Evolutionary conservation across 2,113 vertebrate genomes (phyloP), one percentile per base, ranked within the genome.

Genomic region (Cyprinodon brontotheroides): DNA sequence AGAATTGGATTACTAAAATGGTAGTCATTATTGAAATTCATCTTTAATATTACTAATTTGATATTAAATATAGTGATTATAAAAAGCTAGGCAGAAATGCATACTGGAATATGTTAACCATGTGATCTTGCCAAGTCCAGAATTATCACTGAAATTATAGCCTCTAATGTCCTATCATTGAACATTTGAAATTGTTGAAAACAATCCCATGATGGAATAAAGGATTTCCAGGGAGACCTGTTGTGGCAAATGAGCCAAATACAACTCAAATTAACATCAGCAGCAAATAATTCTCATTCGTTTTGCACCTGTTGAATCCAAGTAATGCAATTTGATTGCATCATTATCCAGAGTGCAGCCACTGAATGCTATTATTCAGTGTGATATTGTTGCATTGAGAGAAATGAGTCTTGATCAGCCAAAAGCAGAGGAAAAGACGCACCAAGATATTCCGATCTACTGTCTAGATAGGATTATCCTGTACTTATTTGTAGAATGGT

Each of bases 311-410:
- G 90, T 75, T 72, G 87, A 89, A 89, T 75, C 83, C 80, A 91
- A 91, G 92, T 91, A 85, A 91, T 89, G 87, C 87, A 78, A 61
- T 93, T 83, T 93, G 91, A 94, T 93, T 93, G 92, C 83, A 39
- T 86, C 81, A 93, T 93, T 92, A 90, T 86, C 82, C 81, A 3
- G 67, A 84, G 65, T 75, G 79, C 76, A 61, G 84, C 77, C 64
- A 82, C 66, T 41, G 77, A 76, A 82, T 77, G 82, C 87, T 82
- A 86, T 88, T 85, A 87, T 92, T 91, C 79, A 87, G 66, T 73
- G 72, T 74, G 82, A 91, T 90, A 84, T 80, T 85, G 83, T 76
- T 81, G 70, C 48, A 86, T 29, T 63, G 75, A 89, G 79, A 86
- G 87, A 75, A 79, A 73, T 78, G 65, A 72, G 63, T 65, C 74